These are phyloP conservation scores for Dione vanillae DNA, from an alignment of 2,888 invertebrate species.

Conservation along the genomic window DNA sequence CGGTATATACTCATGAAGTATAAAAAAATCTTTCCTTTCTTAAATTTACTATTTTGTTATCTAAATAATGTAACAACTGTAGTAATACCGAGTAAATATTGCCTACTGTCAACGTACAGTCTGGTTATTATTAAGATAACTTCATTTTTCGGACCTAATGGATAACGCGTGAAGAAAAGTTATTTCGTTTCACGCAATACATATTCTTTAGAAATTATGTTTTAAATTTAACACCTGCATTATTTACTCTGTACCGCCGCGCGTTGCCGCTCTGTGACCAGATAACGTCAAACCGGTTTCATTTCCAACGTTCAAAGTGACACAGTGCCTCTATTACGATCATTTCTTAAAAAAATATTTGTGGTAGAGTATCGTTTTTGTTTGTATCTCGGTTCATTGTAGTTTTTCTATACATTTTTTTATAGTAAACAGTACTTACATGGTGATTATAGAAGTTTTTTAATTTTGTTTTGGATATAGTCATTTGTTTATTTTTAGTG, in stretches of 20 bases:
- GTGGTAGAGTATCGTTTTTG: background rate
- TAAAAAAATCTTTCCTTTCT: too few relatives aligned
- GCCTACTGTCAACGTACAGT: too few relatives aligned
- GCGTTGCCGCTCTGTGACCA: slow-evolving; percentile 42
- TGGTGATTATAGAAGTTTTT: background rate
- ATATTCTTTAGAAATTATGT: too few relatives aligned
- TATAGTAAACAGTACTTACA: background rate
- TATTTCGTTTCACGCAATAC: too few relatives aligned
- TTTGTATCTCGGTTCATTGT: background rate
- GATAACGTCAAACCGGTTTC: slow-evolving; percentile 7
- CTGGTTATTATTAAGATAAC: too few relatives aligned
- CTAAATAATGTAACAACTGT: too few relatives aligned
- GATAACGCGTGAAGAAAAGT: too few relatives aligned
- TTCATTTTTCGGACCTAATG: too few relatives aligned
- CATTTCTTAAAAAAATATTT: background rate
- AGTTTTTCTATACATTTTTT: background rate
- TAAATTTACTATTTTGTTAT: too few relatives aligned
- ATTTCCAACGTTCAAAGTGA: background rate
- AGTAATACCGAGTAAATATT: too few relatives aligned
- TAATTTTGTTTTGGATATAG: background rate
- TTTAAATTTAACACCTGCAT: slow-evolving; percentile 8
- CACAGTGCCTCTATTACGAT: slow-evolving; percentile 8
- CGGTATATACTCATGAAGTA: too few relatives aligned
- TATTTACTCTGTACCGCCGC: slow-evolving; percentile 29
- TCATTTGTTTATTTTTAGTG: background rate